Evolutionary conservation across 1,140 invertebrate species (phyloP).

Genomic region (Listronotus oregonensis): DNA sequence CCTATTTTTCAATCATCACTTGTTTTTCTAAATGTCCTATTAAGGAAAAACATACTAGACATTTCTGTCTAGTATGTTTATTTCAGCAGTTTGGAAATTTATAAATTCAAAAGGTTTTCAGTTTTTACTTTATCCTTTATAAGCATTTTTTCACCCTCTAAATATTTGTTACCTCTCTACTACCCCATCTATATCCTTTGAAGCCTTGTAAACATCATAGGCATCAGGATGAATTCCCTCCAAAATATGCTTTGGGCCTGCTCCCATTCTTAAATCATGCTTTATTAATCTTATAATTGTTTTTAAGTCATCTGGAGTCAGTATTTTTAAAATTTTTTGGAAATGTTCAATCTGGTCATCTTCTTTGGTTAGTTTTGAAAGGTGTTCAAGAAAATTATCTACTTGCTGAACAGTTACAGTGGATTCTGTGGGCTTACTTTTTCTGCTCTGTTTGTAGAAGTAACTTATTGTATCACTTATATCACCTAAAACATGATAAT

Average conservation of each 20-base stretch:
- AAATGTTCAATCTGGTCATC: constrained; percentile 84
- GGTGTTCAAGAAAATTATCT: constrained; percentile 72
- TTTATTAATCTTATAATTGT: constrained; percentile 87
- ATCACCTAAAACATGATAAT: constrained; percentile 62
- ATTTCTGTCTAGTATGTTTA: too few species aligned
- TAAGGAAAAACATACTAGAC: too few species aligned
- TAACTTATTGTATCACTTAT: constrained; percentile 84
- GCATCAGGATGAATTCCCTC: constrained; percentile 84
- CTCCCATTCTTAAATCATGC: constrained; percentile 89
- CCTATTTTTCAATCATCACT: too few species aligned
- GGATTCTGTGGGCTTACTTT: constrained; percentile 68
- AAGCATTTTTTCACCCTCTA: too few species aligned
- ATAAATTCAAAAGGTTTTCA: too few species aligned
- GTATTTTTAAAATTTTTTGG: constrained; percentile 73
- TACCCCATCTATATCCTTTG: constrained; percentile 67
- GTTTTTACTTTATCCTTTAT: too few species aligned
- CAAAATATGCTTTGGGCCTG: constrained; percentile 89
- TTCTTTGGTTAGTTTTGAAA: constrained; percentile 81
- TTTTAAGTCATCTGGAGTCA: constrained; percentile 83
- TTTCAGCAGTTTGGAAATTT: too few species aligned
- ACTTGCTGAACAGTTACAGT: constrained; percentile 77
- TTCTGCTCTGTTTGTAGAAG: constrained; percentile 75
- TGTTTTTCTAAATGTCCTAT: too few species aligned
- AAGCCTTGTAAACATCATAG: constrained; percentile 86
- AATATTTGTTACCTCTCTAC: constrained; percentile 20